phyloP scores from a whole-genome alignment of 2,113 vertebrate genomes.

The Sphaerodactylus townsendi region DNA sequence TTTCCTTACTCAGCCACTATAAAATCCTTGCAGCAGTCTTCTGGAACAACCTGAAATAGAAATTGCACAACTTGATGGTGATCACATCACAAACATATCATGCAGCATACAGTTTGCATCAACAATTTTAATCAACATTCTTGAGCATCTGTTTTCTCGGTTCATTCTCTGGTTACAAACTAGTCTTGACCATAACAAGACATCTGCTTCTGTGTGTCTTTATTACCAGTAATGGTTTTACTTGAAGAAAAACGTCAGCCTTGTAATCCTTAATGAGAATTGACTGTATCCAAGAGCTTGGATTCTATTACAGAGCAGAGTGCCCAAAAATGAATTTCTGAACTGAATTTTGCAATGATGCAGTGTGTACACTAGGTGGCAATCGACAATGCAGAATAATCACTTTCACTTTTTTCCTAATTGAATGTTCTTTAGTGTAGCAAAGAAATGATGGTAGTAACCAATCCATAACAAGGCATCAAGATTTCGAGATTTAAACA shows the following conservation, averaged over 20 bases:
- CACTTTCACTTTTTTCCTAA: too few relatives aligned
- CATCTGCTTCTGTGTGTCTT: not conserved
- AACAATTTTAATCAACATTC: not conserved
- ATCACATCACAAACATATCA: not conserved
- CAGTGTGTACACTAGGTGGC: constrained; percentile 62
- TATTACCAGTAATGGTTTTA: not conserved
- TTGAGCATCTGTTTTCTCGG: not conserved
- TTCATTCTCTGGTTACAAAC: not conserved
- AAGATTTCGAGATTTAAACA: not conserved
- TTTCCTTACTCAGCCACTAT: not conserved
- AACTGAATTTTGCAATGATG: not conserved
- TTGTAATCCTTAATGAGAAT: constrained; percentile 2
- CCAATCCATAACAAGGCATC: not conserved
- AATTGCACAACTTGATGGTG: not conserved
- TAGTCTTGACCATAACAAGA: not conserved
- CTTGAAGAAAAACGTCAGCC: not conserved
- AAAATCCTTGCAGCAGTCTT: not conserved
- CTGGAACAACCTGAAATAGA: not conserved
- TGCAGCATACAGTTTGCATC: not conserved
- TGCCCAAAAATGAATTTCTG: not conserved
- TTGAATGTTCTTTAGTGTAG: not conserved
- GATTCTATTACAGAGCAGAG: not conserved
- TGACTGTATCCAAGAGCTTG: not conserved
- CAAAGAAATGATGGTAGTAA: not conserved
- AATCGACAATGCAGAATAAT: constrained; percentile 1